Evolutionary conservation across 2,888 invertebrate genomes (phyloP), one percentile per base, ranked within the genome.

Genomic region (Gymnosoma rotundatum): DNA sequence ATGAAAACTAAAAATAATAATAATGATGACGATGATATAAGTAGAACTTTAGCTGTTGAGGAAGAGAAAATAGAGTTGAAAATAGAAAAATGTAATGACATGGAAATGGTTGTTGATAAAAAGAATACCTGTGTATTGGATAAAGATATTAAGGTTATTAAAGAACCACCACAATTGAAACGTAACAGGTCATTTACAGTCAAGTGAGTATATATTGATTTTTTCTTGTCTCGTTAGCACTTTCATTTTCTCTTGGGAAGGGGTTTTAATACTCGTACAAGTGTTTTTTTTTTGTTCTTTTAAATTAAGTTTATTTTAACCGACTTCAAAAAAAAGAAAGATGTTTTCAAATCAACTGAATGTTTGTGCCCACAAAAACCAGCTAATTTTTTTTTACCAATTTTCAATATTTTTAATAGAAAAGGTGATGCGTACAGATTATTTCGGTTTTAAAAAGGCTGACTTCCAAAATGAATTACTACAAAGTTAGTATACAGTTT

Each of bases 201-300:
- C 72, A 90, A 90, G 91, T 91, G 88, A 88, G 91, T 90, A n/a
- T n/a, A n/a, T n/a, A 88, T 84, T 52, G 63, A 79, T 78, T 80
- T 70, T n/a, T 2, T 18, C 42, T 16, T 70, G 16, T 8, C 2
- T 36, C 72, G 58, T 45, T 16, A 48, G 60, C 48, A 73, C 64
- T 10, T 42, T 56, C 25, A 1, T 32, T 54, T 54, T 32, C 45
- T 5, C 9, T 25, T 25, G 1, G 18, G 25, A 14, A 1, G 18
- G 2, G 42, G 8, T 64, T 64, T 25, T 7, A 52, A 20, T 18
- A 18, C 14, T 52, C 25, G 25, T 25, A 25, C 25, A n/a, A n/a
- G n/a, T n/a, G n/a, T n/a, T n/a, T n/a, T n/a, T n/a, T n/a, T n/a
- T n/a, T n/a, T n/a, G n/a, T n/a, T n/a, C n/a, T n/a, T n/a, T n/a